Evolutionary conservation across 35 echinoderm and acorn worm genomes (phyloP).

Genomic region (Hemicentrotus pulcherrimus): DNA sequence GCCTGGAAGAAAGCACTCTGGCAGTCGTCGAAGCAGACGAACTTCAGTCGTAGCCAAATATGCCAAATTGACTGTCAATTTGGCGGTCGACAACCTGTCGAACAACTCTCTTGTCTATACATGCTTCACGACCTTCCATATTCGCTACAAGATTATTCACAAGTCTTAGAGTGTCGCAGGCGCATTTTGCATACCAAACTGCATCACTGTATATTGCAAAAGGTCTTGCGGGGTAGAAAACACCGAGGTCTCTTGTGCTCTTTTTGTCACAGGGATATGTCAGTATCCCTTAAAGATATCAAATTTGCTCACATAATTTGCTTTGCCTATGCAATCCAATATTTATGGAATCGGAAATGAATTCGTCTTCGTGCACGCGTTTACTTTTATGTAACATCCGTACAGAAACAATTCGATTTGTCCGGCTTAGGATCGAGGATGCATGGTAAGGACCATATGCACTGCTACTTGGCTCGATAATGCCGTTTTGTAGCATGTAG

Average conservation of each 20-base stretch:
- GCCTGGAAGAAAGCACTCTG: too few species aligned
- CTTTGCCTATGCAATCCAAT: constrained; percentile 72
- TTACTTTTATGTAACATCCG: constrained; percentile 79
- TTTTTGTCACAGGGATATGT: constrained; percentile 42
- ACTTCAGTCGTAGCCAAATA: too few species aligned
- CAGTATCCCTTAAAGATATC: constrained; percentile 71
- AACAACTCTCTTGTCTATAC: too few species aligned
- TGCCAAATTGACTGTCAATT: too few species aligned
- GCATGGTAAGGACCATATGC: constrained; percentile 57
- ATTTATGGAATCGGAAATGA: constrained; percentile 74
- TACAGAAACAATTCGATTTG: constrained; percentile 56
- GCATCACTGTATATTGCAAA: constrained; percentile 69
- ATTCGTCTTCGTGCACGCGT: constrained; percentile 60
- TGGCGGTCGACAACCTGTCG: too few species aligned
- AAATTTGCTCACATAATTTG: constrained; percentile 73
- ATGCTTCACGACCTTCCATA: too few species aligned
- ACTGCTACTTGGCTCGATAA: constrained; percentile 71
- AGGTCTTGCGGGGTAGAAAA: constrained; percentile 60
- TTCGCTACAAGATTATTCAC: too few species aligned
- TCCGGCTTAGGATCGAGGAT: constrained; percentile 67
- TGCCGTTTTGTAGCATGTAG: constrained; percentile 75
- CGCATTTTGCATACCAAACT: constrained; percentile 80
- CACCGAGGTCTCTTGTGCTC: constrained; percentile 55
- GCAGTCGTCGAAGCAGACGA: too few species aligned
- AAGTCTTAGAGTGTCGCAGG: too few species aligned